Conservation (phyloP, 2,797 vertebrate genomes). For the Poliocrania exsul region DNA sequence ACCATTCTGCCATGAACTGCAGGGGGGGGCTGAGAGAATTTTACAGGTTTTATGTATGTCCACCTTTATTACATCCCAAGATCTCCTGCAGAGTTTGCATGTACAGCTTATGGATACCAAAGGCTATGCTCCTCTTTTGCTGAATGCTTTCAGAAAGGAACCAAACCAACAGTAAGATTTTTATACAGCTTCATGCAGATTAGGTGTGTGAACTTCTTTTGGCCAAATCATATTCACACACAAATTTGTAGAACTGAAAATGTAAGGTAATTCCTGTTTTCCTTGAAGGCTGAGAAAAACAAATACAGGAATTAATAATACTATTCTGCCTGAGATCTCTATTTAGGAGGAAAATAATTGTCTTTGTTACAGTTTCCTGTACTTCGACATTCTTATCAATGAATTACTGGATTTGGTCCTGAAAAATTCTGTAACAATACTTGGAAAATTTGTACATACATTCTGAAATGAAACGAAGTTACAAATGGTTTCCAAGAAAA, state of each 20-base stretch:
- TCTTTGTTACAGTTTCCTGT: slow-evolving; percentile 28
- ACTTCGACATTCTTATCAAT: neutral
- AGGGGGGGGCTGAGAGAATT: neutral
- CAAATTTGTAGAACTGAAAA: neutral
- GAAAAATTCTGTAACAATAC: neutral
- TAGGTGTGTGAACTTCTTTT: neutral
- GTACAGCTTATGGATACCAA: neutral
- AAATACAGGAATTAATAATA: neutral
- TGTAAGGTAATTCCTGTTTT: neutral
- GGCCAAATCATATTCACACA: neutral
- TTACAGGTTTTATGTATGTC: neutral
- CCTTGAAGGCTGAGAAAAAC: neutral
- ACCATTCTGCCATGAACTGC: neutral
- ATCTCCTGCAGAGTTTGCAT: neutral
- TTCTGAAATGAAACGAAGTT: neutral
- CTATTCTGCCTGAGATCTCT: neutral
- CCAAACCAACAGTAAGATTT: neutral
- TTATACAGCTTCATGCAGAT: neutral
- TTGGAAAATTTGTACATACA: neutral
- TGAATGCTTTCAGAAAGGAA: neutral
- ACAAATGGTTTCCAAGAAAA: neutral
- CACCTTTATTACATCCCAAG: neutral
- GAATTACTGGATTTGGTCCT: neutral
- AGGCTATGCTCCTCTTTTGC: neutral
- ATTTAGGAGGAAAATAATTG: slow-evolving; percentile 7